These are phyloP conservation scores for Brachyistius frenatus DNA, from an alignment of 2,113 vertebrate species.

Conservation along the genomic window DNA sequence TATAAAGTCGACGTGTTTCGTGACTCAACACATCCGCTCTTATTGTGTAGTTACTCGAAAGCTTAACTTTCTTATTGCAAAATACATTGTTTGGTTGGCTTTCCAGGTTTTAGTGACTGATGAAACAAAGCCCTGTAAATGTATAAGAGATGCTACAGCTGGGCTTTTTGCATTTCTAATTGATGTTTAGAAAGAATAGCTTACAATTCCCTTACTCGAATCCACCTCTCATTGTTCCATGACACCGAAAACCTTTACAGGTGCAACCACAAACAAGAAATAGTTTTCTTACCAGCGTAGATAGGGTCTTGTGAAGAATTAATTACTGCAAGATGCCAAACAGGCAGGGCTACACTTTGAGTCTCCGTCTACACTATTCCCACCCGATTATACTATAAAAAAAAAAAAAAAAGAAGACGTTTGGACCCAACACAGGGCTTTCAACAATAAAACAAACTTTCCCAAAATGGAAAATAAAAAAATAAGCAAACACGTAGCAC, in stretches of 20 bases:
- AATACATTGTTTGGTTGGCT: slow-evolving; percentile 25
- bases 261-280: slow-evolving; percentile 14
- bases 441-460: slow-evolving; percentile 67
- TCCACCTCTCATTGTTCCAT: background rate
- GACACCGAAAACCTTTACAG: slow-evolving; percentile 20
- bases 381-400: background rate
- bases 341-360: slow-evolving; percentile 4
- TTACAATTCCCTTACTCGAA: slow-evolving; percentile 29
- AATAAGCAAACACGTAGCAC: slow-evolving; percentile 41
- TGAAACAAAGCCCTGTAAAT: background rate
- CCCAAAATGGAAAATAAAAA: slow-evolving; percentile 78
- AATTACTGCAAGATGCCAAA: background rate
- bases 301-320: background rate
- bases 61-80: slow-evolving; percentile 32
- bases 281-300: slow-evolving; percentile 6
- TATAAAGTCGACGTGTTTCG: slow-evolving; percentile 3
- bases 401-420: background rate
- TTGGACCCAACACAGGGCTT: slow-evolving; percentile 68
- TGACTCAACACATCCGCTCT: background rate
- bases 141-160: slow-evolving; percentile 23
- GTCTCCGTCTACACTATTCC: slow-evolving; percentile 7
- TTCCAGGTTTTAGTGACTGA: slow-evolving; percentile 7
- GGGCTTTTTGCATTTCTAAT: background rate
- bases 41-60: slow-evolving; percentile 10
- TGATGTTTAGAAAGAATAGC: background rate